Evolutionary conservation across 2,888 invertebrate genomes (phyloP), one percentile per base, ranked within the genome.

Genomic region (Argynnis bischoffii): DNA sequence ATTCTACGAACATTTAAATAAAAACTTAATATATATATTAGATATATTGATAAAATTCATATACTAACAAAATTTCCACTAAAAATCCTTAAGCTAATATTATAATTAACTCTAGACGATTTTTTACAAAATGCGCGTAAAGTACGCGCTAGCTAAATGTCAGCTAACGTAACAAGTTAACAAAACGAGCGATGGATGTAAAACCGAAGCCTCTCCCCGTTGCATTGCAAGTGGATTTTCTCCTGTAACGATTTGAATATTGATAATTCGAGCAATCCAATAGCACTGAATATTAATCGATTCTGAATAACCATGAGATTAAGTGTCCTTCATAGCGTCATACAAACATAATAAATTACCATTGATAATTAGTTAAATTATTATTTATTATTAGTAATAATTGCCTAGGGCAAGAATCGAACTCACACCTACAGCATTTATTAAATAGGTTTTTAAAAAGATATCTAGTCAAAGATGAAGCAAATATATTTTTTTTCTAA

Each of bases 191-290:
- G 87, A 78, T 79, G 93, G 87, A 79, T 84, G 79, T 57, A 86
- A 79, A 15, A 79, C 73, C 5, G 79, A 74, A 21, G 88, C 80
- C 46, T 79, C 75, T 13, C 93, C 93, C n/a, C 93, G 86, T 71
- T 93, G 93, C 93, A 93, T 93, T 64, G 93, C 93, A 47, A 93
- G 80, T 61, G 93, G 93, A 70, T 93, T 93, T 73, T 93, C 93
- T 68, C 92, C 93, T 93, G 90, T 50, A 79, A 83, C 77, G 73
- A 54, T 71, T 66, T 71, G 55, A 70, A 67, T 69, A 69, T 61
- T 35, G 35, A 48, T 61, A 54, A 46, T 66, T 31, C n/a, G 59
- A 16, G 48, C n/a, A 59, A 31, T 55, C 50, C 2, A 13, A 47
- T 16, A 59, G 26, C n/a, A 59, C 48, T 48, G 59, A 59, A 59